Evolutionary conservation across 64 coral and sea anemone species (phyloP), one percentile per base, ranked within the genome.

Genomic region (Porites australiensis): DNA sequence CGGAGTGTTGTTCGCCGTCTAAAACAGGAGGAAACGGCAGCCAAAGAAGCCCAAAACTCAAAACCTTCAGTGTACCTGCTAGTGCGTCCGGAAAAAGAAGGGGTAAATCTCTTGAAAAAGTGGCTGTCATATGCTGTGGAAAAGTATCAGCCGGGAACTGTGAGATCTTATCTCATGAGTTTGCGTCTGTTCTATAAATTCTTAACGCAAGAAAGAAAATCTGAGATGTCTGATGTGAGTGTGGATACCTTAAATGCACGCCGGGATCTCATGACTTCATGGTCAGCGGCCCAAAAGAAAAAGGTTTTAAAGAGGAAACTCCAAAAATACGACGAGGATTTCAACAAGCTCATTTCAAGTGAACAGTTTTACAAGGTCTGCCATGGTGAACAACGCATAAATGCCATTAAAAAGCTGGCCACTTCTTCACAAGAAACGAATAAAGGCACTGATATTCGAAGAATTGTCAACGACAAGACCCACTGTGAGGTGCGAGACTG

Each of bases 201-300:
- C 75, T 60, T 91, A 69, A 82, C 55, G 8, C 79, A 91, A 91
- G 89, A 82, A 74, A 65, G 67, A 9, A 83, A 91, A 83, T 53
- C 53, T 13, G 9, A 69, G 27, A 64, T 77, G 87, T 65, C 87
- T 77, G 87, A 89, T 13, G 58, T 77, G 66, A 72, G 89, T 79
- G 27, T 61, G 74, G 79, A 85, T 55, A 83, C 58, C 21, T 75
- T 86, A 63, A 91, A 92, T 58, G 79, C 70, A 9, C 79, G 70
- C 22, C 70, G 70, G 37, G 79, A 92, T 92, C 79, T 92, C 70
- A 92, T 92, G 80, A 76, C 70, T 84, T 85, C 79, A 54, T 85
- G 79, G 70, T 92, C 90, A 92, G 58, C 37, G 15, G 90, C 90
- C 58, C 90, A 92, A 92, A 92, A 71, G 49, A 90, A 90, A 53